phyloP scores from a whole-genome alignment of 2,888 invertebrate genomes.

The Mystacides longicornis region DNA sequence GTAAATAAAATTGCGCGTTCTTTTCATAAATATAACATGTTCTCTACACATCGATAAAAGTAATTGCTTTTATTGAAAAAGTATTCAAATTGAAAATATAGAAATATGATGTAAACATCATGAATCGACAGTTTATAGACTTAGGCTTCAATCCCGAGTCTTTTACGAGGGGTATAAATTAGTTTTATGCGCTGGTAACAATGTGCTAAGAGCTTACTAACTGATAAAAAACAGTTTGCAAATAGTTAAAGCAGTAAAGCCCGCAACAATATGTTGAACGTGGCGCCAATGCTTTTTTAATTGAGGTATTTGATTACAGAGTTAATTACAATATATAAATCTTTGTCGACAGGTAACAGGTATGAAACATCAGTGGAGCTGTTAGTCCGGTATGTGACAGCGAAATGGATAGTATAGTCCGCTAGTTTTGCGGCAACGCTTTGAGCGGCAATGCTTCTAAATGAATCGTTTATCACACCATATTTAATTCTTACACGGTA shows the following conservation, averaged over 20 bases:
- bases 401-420: not conserved
- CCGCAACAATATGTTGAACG: too few relatives aligned
- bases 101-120: too few relatives aligned
- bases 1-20: too few relatives aligned
- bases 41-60: too few relatives aligned
- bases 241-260: not conserved
- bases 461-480: too few relatives aligned
- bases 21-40: too few relatives aligned
- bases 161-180: not conserved
- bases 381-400: not conserved
- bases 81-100: too few relatives aligned
- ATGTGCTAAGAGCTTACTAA: not conserved
- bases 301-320: slow-evolving; percentile 13
- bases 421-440: not conserved
- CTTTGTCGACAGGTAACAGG: slow-evolving; percentile 10
- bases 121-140: too few relatives aligned
- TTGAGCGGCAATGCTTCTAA: too few relatives aligned
- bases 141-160: too few relatives aligned
- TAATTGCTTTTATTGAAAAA: too few relatives aligned
- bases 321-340: slow-evolving; percentile 11
- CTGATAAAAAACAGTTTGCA: not conserved
- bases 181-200: not conserved
- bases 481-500: too few relatives aligned
- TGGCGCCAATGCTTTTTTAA: slow-evolving; percentile 8
- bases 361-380: slow-evolving; percentile 1